Base-by-base conservation (phyloP, 2,113 vertebrate species). In the Phalacrocorax aristotelis region DNA sequence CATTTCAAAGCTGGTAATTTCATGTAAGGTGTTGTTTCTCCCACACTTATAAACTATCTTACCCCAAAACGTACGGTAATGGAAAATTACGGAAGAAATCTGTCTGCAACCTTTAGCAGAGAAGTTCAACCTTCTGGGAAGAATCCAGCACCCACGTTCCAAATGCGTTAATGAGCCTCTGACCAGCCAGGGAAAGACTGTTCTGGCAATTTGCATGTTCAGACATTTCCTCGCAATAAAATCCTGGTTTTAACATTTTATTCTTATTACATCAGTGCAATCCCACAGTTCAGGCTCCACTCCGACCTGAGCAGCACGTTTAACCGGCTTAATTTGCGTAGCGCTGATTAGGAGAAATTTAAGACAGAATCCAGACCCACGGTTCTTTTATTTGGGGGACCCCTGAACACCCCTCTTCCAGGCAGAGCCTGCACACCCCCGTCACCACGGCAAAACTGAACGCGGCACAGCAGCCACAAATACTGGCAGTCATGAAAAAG, bases 341-440 rank as follows among this genome's bases (percentile, higher is more conserved):
- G 30, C 0, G 1, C n/a, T 12, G 64, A 14, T 26, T 8, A 17
- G 8, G 25, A 26, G 20, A 8, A 15, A 70, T 42, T 15, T n/a
- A 55, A 70, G 25, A n/a, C 5, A 14, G 8, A 54, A 61, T 54
- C 23, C 11, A 26, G 25, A n/a, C 15, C 40, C 34, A 10, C 1
- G 2, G n/a, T 23, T 60, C 27, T 90, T 83, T 46, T 38, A 34
- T 29, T 83, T 5, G 49, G n/a, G 44, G 52, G 20, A 58, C 4
- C 23, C 34, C 27, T 21, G 40, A 74, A 38, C 11, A 17, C 7
- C 11, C 49, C 26, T 11, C 20, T 13, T 23, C 48, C 66, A 61
- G 44, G 44, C 44, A 42, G 66, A 21, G 54, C 34, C 57, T 15
- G 30, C 23, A 9, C 5, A 14, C 8, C 12, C 13, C 57, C 9